Conservation (phyloP, 2,797 vertebrate genomes). For the Lagorchestes hirsutus region DNA sequence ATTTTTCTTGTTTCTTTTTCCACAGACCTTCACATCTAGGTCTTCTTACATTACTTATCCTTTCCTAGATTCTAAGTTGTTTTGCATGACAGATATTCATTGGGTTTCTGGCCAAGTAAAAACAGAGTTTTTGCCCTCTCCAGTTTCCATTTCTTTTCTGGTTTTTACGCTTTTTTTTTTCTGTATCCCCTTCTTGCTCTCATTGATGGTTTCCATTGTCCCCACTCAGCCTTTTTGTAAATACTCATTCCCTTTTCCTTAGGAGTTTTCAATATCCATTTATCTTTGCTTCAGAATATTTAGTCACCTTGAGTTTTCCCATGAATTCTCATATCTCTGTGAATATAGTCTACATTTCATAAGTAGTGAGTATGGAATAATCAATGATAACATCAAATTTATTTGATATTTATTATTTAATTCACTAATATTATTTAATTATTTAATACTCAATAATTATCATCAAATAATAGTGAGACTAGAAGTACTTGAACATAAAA, state of each 20-base stretch:
- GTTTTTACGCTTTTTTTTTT: neutral
- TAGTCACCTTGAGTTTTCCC: neutral
- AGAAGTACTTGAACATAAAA: neutral
- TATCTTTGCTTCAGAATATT: neutral
- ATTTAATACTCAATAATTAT: neutral
- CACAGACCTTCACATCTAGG: neutral
- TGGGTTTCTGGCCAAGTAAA: neutral
- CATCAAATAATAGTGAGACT: neutral
- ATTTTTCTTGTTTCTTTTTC: neutral
- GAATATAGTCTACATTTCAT: neutral
- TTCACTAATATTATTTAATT: too few species aligned
- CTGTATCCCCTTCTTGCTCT: neutral
- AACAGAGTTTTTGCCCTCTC: neutral
- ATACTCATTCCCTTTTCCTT: neutral
- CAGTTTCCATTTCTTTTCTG: neutral
- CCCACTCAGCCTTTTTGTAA: neutral
- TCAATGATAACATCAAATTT: neutral
- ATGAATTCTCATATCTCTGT: neutral
- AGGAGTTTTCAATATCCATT: neutral
- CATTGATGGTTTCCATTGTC: neutral
- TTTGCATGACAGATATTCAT: neutral
- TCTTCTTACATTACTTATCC: neutral
- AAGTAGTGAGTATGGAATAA: neutral
- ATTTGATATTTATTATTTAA: too few species aligned
- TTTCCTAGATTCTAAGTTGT: neutral